Percentiles rank a stretch among this genome's conserved stretches.
Conservation (phyloP, 2,888 invertebrate species). For the Hypercompe scribonia region DNA sequence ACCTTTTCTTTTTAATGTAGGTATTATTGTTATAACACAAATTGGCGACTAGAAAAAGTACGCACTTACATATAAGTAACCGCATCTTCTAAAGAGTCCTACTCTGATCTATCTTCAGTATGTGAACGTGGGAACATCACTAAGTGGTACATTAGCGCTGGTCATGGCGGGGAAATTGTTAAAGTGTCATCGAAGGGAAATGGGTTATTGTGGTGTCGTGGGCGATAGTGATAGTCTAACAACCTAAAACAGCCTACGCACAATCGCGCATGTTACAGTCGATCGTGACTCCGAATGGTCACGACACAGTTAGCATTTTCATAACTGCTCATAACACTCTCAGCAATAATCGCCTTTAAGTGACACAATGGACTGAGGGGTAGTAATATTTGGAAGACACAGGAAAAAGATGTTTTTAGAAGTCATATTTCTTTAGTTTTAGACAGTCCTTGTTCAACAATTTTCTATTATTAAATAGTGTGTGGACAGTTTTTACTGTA, state of each 20-base stretch:
- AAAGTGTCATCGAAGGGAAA: slow-evolving; percentile 30
- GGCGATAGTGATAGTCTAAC: slow-evolving; percentile 33
- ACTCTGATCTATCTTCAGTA: neutral
- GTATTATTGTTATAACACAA: neutral
- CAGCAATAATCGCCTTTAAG: slow-evolving; percentile 3
- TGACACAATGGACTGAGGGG: slow-evolving; percentile 17
- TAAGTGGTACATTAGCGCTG: neutral
- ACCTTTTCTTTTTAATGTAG: no score
- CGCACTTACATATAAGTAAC: neutral
- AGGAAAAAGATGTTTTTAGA: neutral
- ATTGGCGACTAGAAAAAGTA: neutral
- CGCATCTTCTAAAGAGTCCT: neutral
- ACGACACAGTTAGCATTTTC: slow-evolving; percentile 28
- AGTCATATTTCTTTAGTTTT: neutral
- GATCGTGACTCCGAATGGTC: slow-evolving; percentile 36
- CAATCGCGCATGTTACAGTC: slow-evolving; percentile 25
- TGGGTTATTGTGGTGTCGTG: slow-evolving; percentile 31
- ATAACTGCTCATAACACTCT: slow-evolving; percentile 15
- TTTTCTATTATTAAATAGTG: neutral
- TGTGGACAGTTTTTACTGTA: neutral
- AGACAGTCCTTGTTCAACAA: neutral
- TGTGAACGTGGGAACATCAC: slow-evolving; percentile 2
- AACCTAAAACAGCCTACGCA: slow-evolving; percentile 44
- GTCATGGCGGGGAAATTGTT: neutral
- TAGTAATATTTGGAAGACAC: neutral